Conservation (phyloP, 2,888 invertebrate genomes). For the Apamea anceps region DNA sequence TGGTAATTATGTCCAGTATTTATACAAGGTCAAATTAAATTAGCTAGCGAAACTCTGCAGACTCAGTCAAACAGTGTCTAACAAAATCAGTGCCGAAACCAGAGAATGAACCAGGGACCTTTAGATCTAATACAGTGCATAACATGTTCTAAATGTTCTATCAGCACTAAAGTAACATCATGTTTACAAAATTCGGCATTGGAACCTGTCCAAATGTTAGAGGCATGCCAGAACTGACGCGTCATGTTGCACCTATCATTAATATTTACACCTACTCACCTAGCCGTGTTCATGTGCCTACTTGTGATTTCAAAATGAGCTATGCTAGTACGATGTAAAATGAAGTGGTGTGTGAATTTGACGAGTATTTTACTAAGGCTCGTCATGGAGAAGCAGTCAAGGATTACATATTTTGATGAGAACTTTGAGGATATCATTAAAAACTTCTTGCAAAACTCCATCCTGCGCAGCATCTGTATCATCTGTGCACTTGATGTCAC, state of each 20-base stretch:
- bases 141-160: background rate
- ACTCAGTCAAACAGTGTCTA: no score
- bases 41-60: no score
- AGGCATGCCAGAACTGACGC: slow-evolving; percentile 28
- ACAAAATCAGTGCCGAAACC: no score
- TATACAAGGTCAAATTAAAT: background rate
- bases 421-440: background rate
- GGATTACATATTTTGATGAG: background rate
- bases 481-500: no score
- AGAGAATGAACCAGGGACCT: no score
- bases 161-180: background rate
- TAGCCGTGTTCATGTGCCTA: background rate
- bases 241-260: slow-evolving; percentile 3
- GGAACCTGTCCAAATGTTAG: slow-evolving; percentile 66
- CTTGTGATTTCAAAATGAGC: background rate
- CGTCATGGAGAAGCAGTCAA: no score
- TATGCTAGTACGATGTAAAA: background rate
- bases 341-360: no score
- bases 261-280: slow-evolving; percentile 29
- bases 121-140: background rate
- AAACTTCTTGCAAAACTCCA: background rate
- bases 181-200: slow-evolving; percentile 52
- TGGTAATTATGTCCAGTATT: slow-evolving; percentile 84
- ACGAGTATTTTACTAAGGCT: background rate
- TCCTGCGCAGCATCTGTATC: no score